Evolutionary conservation across 2,888 invertebrate genomes (phyloP).

Genomic region (Lumbricus terrestris): DNA sequence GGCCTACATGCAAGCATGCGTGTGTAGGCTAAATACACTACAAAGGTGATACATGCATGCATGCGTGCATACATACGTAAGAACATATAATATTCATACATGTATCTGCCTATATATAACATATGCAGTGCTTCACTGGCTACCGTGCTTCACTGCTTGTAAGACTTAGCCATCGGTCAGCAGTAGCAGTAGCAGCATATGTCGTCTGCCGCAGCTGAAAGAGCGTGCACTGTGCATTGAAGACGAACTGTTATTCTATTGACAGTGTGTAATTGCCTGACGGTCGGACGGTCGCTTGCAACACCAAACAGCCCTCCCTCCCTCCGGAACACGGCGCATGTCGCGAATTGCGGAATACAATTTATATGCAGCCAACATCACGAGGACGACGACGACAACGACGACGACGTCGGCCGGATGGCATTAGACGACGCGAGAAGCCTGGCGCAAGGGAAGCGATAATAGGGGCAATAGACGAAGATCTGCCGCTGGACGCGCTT

Average conservation of each 20-base stretch:
- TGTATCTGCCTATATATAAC: neutral
- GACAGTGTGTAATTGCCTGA: neutral
- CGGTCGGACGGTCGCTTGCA: neutral
- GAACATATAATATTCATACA: too few species aligned
- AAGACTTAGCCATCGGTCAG: neutral
- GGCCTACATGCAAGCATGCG: neutral
- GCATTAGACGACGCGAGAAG: neutral
- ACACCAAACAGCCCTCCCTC: neutral
- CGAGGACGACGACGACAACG: neutral
- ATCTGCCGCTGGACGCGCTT: neutral
- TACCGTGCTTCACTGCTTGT: too few species aligned
- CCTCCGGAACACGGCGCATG: neutral
- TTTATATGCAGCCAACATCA: neutral
- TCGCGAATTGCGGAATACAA: slow-evolving; percentile 3
- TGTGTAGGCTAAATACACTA: too few species aligned
- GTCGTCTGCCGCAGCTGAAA: too few species aligned
- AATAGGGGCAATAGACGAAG: neutral
- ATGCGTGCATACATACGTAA: neutral
- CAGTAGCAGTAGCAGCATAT: neutral
- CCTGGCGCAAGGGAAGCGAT: neutral
- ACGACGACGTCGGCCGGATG: neutral
- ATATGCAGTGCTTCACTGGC: neutral
- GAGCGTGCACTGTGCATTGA: neutral
- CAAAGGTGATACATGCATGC: neutral
- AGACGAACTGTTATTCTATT: neutral